These are phyloP conservation scores for Azemiops feae DNA, from an alignment of 2,113 vertebrate species.

Conservation along the genomic window DNA sequence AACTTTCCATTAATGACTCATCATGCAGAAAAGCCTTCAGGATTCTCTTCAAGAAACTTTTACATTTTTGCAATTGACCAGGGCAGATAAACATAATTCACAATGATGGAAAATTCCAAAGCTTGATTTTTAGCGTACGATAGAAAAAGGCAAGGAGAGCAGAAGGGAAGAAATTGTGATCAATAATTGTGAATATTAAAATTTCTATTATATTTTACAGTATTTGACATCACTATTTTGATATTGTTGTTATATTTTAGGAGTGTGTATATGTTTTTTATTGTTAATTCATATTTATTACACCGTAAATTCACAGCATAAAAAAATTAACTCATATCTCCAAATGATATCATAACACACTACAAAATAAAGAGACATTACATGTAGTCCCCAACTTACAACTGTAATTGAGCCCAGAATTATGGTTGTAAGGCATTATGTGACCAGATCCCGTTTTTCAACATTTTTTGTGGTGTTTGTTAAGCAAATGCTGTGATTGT, in stretches of 20 bases:
- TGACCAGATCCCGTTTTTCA: not conserved
- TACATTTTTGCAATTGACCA: not conserved
- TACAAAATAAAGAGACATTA: not conserved
- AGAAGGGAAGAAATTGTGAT: not conserved
- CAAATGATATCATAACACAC: not conserved
- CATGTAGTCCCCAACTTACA: not conserved
- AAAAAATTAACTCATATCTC: not conserved
- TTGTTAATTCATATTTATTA: not conserved
- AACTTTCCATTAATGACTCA: not conserved
- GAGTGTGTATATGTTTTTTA: slow-evolving; percentile 19
- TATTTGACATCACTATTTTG: slow-evolving; percentile 35
- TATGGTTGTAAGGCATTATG: not conserved
- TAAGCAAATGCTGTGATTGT: not conserved
- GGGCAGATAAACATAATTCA: not conserved
- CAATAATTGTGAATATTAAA: slow-evolving; percentile 28
- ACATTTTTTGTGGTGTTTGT: not conserved
- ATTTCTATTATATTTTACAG: slow-evolving; percentile 37
- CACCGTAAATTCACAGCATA: not conserved
- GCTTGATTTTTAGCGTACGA: slow-evolving; percentile 19
- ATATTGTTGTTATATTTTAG: slow-evolving; percentile 7
- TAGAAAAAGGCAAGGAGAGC: slow-evolving; percentile 1
- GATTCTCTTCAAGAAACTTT: not conserved
- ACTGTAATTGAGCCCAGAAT: not conserved
- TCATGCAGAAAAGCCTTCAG: not conserved
- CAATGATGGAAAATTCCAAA: not conserved